Evolutionary conservation across 2,888 invertebrate species (phyloP), one percentile per base, ranked within the genome.

Genomic region (Apamea sordens): DNA sequence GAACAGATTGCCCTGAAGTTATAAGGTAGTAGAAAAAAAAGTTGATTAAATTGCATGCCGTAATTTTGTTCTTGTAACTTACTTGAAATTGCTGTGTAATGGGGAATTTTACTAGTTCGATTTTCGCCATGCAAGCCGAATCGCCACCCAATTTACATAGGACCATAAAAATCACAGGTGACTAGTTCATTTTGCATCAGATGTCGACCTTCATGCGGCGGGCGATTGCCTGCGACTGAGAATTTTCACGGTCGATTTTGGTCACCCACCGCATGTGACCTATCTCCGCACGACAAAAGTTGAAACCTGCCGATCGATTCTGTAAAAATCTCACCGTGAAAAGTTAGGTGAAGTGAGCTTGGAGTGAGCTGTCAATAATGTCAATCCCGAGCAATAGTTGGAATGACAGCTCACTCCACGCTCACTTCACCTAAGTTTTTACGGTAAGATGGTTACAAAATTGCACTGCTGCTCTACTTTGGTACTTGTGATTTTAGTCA

Each of bases 201-300:
- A 61, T 6, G 28, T 61, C 13, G 6, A 13, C 6, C 6, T 61
- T 61, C 13, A 61, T 36, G 36, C 50, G 47, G 64, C n/a, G 73
- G 67, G 61, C 28, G 53, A 75, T 85, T 76, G 84, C 82, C 84
- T 86, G 82, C 76, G 86, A 82, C 85, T 87, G 84, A 85, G 77
- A 73, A 67, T 83, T 88, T 85, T 86, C 83, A 84, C 68, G 83
- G 79, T 83, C 86, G 86, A 83, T 86, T 84, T 89, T 85, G 85
- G 78, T 87, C 90, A 89, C 89, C 89, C 88, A 90, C 71, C 88
- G 88, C 89, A 90, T 53, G 18, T 21, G 8, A 7, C 8, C 53
- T 18, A 18, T 53, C 53, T 15, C 15, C 5, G 15, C 47, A 47
- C 10, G 41, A 47, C 47, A 47, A 47, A 47, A 47, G 47, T 47